phyloP scores from a whole-genome alignment of 2,113 vertebrate genomes.

The Cathartes aura region DNA sequence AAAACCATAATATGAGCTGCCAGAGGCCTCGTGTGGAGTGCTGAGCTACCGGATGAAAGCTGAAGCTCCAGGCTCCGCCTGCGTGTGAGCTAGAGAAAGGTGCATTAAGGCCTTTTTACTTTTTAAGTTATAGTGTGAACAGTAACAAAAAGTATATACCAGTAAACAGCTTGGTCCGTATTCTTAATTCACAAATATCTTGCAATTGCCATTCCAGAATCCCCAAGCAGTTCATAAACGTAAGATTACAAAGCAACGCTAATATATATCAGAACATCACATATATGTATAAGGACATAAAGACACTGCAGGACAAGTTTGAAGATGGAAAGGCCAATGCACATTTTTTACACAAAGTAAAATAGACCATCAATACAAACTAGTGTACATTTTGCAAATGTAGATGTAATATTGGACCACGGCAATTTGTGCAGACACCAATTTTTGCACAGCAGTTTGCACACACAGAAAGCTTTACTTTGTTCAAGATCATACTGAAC shows the following conservation, averaged over 20 bases:
- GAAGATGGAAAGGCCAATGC: background rate
- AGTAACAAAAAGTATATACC: background rate
- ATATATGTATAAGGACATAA: background rate
- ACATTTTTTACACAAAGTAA: background rate
- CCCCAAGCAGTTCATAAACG: background rate
- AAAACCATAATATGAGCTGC: background rate
- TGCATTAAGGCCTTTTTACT: background rate
- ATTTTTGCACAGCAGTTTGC: background rate
- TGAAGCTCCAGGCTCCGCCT: background rate
- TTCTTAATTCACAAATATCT: background rate
- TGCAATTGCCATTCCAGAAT: background rate
- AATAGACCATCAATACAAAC: background rate
- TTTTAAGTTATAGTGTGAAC: background rate
- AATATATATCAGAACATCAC: background rate
- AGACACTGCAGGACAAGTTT: background rate
- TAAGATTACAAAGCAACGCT: background rate
- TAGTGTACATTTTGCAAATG: background rate
- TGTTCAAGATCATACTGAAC: background rate
- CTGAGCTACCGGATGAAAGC: background rate
- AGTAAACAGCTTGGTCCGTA: background rate
- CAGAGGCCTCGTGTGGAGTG: background rate
- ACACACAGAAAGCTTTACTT: background rate
- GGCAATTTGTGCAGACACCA: background rate
- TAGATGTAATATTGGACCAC: fast-evolving
- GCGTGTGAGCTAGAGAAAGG: background rate